Percentiles rank a stretch among this genome's conserved stretches.
phyloP scores from a whole-genome alignment of 37 sponge, comb jelly and placozoan species.

The Dysidea cf. avara region DNA sequence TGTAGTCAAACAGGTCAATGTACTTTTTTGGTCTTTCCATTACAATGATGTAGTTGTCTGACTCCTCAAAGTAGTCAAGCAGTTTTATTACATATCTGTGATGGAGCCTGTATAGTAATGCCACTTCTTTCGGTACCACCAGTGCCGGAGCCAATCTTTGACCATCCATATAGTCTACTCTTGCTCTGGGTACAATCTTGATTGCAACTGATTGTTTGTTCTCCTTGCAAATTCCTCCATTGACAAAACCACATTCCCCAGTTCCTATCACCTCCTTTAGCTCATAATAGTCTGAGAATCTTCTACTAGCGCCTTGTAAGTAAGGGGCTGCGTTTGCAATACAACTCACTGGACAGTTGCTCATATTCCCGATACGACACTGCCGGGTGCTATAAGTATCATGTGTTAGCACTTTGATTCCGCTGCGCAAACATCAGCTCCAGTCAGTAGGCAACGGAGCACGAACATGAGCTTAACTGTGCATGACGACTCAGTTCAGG shows the following conservation, averaged over 20 bases:
- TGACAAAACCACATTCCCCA: constrained; percentile 85
- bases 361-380: constrained; percentile 10
- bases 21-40: constrained; percentile 79
- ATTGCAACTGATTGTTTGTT: constrained; percentile 68
- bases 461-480: no score
- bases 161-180: constrained; percentile 72
- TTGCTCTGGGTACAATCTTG: constrained; percentile 65
- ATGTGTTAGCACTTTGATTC: constrained; percentile 44
- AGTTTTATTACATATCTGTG: constrained; percentile 85
- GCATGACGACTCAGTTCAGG: no score
- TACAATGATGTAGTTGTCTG: constrained; percentile 64
- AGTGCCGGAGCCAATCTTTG: constrained; percentile 56
- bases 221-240: constrained; percentile 41
- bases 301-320: constrained; percentile 26
- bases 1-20: constrained; percentile 85
- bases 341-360: no score
- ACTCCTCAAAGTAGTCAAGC: constrained; percentile 83
- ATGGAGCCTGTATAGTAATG: constrained; percentile 61
- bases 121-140: constrained; percentile 83
- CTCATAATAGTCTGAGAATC: constrained; percentile 56
- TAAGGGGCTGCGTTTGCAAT: not conserved
- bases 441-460: no score
- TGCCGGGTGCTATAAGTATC: constrained; percentile 30
- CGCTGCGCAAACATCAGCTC: constrained; percentile 63
- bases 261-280: constrained; percentile 67